Evolutionary conservation across 2,888 invertebrate species (phyloP), one percentile per base, ranked within the genome.

Genomic region (Plusia festucae): DNA sequence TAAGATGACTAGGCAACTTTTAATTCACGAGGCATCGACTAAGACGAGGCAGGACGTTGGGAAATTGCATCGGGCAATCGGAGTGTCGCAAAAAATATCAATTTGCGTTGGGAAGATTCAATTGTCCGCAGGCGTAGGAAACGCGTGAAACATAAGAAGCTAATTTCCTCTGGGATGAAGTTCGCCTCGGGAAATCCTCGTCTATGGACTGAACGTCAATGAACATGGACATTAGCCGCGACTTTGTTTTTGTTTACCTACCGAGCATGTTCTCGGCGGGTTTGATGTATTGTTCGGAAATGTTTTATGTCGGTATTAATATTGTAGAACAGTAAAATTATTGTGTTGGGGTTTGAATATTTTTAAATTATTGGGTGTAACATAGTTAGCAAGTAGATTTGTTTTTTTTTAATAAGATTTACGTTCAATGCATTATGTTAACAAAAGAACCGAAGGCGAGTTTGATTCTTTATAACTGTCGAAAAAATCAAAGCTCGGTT

Each of bases 131-230:
- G 83, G 79, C 80, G 75, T 70, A 74, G 83, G 81, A 80, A 84
- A 88, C 85, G 87, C 87, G 87, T 90, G 87, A 88, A 89, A 91
- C 88, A 88, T 87, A 90, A 91, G 89, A 90, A 89, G 85, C 86
- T 91, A 90, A 92, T 93, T 92, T 92, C 92, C 92, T 92, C 76
- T 82, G 91, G 92, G 91, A 91, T 87, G 84, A 79, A 81, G 81
- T 79, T 79, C 82, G 85, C 79, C 82, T 82, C 82, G 89, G 88
- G 86, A 89, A 90, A 89, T 88, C 85, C 88, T 85, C 72, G 82
- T 82, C 84, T 84, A 82, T 81, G 85, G 84, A 82, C 75, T 78
- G 78, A 81, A 83, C 83, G 82, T 84, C 84, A 81, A 84, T 78
- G 76, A 73, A 71, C 68, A 71, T 60, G 64, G 70, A 78, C 70